Evolutionary conservation across 2,113 vertebrate species (phyloP), one percentile per base, ranked within the genome.

Genomic region (Phycodurus eques): DNA sequence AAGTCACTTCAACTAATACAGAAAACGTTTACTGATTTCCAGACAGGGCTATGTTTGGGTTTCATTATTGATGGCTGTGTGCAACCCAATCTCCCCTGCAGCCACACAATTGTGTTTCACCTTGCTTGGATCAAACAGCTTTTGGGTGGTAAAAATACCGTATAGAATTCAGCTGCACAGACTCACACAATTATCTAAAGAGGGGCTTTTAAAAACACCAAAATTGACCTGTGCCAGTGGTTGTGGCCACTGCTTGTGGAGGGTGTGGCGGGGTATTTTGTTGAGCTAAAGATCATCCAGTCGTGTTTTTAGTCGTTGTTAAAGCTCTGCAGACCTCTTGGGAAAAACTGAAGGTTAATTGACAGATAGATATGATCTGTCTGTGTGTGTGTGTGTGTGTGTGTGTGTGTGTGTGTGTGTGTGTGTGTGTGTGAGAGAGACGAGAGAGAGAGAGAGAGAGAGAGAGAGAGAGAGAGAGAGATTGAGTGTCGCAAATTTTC

Each of bases 1-100:
- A 67, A 67, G 10, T 66, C 49, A 22, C 6, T 5, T 19, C n/a
- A 35, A 4, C 54, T 62, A 42, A 43, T 59, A 27, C 12, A 73
- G 46, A 31, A 77, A 15, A 42, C 46, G 19, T 60, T 66, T n/a
- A 49, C 19, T 20, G n/a, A 39, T 46, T 71, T 71, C 35, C 20
- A 42, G 33, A 47, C 31, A 3, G 49, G 20, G 12, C 49, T 63
- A 62, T 43, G 35, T 65, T 73, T 1, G 20, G 61, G 35, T 67
- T 27, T 66, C 19, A 42, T 72, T 61, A 61, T 51, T 43, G 64
- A 54, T 73, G 66, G 43, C 10, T 62, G 4, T 54, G 39, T 54
- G 61, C 33, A 69, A 13, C 27, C 7, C 15, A 65, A 20, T 17
- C 15, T 63, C 53, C 33, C 2, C 71, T 43, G 4, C 8, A 71